These are phyloP conservation scores for Rhagoletis pomonella DNA, from an alignment of 1,140 invertebrate genomes.

Conservation along the genomic window DNA sequence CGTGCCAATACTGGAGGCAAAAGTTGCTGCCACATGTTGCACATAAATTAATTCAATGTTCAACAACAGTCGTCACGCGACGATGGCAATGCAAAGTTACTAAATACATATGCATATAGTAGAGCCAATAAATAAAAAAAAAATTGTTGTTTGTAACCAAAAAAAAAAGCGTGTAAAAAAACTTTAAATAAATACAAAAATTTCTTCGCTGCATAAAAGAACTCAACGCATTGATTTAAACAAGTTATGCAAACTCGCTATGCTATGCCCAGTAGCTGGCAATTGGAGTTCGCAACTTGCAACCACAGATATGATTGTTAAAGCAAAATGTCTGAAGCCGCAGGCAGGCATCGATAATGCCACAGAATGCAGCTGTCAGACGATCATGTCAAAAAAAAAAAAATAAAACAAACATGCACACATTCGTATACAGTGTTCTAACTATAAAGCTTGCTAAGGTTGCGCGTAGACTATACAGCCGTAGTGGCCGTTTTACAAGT, in stretches of 20 bases:
- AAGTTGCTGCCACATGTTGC: not conserved
- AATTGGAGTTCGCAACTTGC: not conserved
- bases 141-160: not conserved
- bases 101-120: too few species aligned
- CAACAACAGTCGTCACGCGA: slow-evolving; percentile 23
- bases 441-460: too few species aligned
- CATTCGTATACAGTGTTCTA: too few species aligned
- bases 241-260: not conserved
- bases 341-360: not conserved
- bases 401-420: too few species aligned
- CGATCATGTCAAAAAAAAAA: not conserved
- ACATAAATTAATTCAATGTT: slow-evolving; percentile 47
- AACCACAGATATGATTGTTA: not conserved
- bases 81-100: too few species aligned
- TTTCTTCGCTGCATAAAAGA: not conserved
- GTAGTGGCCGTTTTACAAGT: too few species aligned
- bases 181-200: not conserved
- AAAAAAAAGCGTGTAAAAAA: not conserved
- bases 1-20: not conserved
- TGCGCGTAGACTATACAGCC: too few species aligned
- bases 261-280: not conserved
- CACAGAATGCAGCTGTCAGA: not conserved
- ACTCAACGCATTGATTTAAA: slow-evolving; percentile 10
- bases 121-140: not conserved
- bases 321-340: slow-evolving; percentile 10